phyloP scores from a whole-genome alignment of 1,140 invertebrate species.

The Halesus radiatus region DNA sequence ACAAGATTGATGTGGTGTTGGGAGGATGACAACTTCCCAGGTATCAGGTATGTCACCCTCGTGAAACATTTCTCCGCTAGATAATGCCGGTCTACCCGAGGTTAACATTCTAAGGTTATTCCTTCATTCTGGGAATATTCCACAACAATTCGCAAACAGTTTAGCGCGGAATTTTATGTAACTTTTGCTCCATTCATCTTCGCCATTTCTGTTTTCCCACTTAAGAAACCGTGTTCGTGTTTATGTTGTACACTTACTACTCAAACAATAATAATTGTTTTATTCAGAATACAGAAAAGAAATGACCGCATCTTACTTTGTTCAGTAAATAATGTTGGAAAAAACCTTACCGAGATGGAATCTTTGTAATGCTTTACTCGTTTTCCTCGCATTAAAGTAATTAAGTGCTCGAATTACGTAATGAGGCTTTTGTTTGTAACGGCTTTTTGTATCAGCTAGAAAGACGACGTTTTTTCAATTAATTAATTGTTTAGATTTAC shows the following conservation, averaged over 20 bases:
- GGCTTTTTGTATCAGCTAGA: conserved; percentile 7
- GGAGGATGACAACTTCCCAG: conserved; percentile 15
- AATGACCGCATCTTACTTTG: too few relatives aligned
- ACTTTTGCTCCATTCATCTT: too few relatives aligned
- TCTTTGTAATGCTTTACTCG: not conserved
- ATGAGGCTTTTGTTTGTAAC: not conserved
- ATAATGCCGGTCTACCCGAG: not conserved
- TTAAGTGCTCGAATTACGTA: conserved; percentile 14
- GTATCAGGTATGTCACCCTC: conserved; percentile 8
- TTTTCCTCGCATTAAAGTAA: not conserved
- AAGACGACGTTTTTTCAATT: conserved; percentile 19
- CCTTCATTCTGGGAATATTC: not conserved
- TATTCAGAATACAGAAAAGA: too few relatives aligned
- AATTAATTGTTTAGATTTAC: conserved; percentile 28
- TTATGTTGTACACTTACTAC: too few relatives aligned
- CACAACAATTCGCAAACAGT: not conserved
- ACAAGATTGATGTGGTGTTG: conserved; percentile 26
- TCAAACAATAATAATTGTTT: too few relatives aligned
- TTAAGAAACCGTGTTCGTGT: too few relatives aligned
- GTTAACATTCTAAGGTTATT: not conserved
- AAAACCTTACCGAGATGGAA: not conserved
- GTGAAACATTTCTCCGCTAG: not conserved
- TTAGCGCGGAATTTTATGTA: too few relatives aligned
- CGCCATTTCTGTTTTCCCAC: too few relatives aligned
- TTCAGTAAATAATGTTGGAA: not conserved